Evolutionary conservation across 1,140 invertebrate species (phyloP).

Genomic region (Myzus persicae): DNA sequence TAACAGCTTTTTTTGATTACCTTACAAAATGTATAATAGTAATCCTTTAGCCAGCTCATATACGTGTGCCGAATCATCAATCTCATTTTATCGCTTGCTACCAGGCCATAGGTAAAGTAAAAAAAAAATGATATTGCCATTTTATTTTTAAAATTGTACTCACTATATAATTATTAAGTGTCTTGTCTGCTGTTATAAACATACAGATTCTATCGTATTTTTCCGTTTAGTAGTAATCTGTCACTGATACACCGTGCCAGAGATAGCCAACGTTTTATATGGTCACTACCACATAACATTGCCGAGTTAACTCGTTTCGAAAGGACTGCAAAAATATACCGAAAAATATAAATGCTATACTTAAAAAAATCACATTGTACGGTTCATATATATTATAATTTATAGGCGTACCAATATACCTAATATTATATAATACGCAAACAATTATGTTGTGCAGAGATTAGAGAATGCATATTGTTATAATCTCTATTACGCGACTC

Average conservation of each 20-base stretch:
- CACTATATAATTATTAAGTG: not conserved
- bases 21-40: not conserved
- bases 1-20: not conserved
- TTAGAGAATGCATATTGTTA: not conserved
- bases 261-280: not conserved
- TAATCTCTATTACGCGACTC: not conserved
- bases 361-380: not conserved
- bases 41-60: not conserved
- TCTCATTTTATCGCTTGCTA: not conserved
- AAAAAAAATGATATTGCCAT: not conserved
- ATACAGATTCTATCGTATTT: not conserved
- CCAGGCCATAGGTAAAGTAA: not conserved
- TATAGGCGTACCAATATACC: no score
- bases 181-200: not conserved
- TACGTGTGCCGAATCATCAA: not conserved
- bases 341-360: not conserved
- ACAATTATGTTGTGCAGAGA: not conserved
- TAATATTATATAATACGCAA: not conserved
- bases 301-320: not conserved
- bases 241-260: not conserved
- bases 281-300: not conserved
- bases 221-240: not conserved
- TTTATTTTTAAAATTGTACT: not conserved
- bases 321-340: not conserved
- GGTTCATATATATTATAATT: not conserved